Percentiles rank a stretch among this genome's conserved stretches.
These are phyloP conservation scores for Microtus oregoni DNA, from an alignment of 2,113 vertebrate genomes.

Conservation along the genomic window DNA sequence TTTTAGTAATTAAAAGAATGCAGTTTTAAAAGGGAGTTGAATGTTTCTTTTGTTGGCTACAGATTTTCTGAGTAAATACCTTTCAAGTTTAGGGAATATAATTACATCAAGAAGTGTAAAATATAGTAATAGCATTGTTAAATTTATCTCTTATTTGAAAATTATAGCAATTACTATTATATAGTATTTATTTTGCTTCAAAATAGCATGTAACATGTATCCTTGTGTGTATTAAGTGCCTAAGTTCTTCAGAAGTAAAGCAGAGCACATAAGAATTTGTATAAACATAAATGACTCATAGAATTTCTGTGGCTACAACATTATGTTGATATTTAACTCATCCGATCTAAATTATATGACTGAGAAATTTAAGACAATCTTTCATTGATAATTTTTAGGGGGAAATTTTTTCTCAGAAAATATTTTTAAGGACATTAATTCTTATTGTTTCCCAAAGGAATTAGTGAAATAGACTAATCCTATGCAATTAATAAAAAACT, in stretches of 20 bases:
- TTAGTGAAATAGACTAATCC: constrained; percentile 26
- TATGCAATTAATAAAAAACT: not conserved
- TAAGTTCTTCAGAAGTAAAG: constrained; percentile 25
- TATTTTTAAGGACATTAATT: not conserved
- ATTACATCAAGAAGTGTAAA: constrained; percentile 44
- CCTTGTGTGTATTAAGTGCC: not conserved
- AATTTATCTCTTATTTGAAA: constrained; percentile 27
- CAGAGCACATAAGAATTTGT: constrained; percentile 39
- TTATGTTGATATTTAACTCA: constrained; percentile 25
- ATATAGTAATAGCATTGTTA: not conserved
- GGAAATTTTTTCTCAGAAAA: not conserved
- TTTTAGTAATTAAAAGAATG: constrained; percentile 75
- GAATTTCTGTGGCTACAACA: not conserved
- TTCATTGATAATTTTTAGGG: constrained; percentile 36
- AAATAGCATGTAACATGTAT: constrained; percentile 4
- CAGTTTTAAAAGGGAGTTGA: constrained; percentile 79
- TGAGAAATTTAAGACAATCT: constrained; percentile 34
- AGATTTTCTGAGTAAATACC: constrained; percentile 69
- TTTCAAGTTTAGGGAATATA: constrained; percentile 59
- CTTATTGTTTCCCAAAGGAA: constrained; percentile 27
- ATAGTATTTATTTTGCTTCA: constrained; percentile 35
- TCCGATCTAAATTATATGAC: not conserved
- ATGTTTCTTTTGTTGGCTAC: constrained; percentile 72
- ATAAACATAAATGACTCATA: not conserved
- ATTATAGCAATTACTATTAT: constrained; percentile 23